Evolutionary conservation across 2,888 invertebrate species (phyloP).

Genomic region (Aphelenchoides bicaudatus): DNA sequence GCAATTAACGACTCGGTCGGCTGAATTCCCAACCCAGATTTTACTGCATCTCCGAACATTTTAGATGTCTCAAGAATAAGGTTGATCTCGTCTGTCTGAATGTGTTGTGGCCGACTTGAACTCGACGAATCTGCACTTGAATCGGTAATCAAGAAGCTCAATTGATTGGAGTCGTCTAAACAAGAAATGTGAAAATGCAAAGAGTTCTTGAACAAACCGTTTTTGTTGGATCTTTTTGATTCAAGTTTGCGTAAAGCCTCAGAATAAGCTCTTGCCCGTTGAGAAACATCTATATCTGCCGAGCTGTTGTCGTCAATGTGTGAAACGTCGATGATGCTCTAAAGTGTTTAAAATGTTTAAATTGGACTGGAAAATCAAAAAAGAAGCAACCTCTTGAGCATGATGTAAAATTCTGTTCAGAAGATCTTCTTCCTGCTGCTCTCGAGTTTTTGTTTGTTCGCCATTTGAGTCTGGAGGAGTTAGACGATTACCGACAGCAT

Average conservation of each 20-base stretch:
- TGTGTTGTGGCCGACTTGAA: too few relatives aligned
- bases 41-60: constrained; percentile 23
- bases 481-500: constrained; percentile 14
- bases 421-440: constrained; percentile 36
- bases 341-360: constrained; percentile 12
- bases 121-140: constrained; percentile 7
- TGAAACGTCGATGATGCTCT: constrained; percentile 35
- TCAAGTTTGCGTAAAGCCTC: constrained; percentile 34
- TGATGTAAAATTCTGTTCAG: constrained; percentile 36
- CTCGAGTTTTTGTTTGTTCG: constrained; percentile 23
- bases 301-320: constrained; percentile 27
- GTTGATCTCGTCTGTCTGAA: constrained; percentile 20
- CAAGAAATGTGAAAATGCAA: not conserved
- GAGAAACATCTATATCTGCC: constrained; percentile 36
- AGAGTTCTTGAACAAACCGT: constrained; percentile 20
- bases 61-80: constrained; percentile 22
- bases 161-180: constrained; percentile 8
- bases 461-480: not conserved
- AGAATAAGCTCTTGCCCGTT: constrained; percentile 30
- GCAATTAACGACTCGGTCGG: constrained; percentile 21
- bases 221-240: constrained; percentile 1
- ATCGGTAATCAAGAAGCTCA: constrained; percentile 8
- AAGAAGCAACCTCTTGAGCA: constrained; percentile 32
- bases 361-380: constrained; percentile 6
- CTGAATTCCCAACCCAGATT: not conserved